Evolutionary conservation across 2,888 invertebrate species (phyloP), one percentile per base, ranked within the genome.

Genomic region (Amblyjoppa fuscipennis): DNA sequence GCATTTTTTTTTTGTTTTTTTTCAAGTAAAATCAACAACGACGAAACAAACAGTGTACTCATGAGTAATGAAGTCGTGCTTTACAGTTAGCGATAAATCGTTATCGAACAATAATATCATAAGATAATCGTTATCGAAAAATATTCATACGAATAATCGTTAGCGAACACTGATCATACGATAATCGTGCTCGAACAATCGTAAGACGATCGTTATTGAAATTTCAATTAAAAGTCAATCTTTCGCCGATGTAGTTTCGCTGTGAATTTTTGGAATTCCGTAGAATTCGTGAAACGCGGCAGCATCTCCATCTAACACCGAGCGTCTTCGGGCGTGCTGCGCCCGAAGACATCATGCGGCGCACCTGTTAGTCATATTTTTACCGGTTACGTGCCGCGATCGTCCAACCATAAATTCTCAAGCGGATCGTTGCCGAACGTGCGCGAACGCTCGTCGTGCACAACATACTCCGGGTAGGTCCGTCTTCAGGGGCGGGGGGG

Each of bases 361-460:
- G 83, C 85, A 85, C 85, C 85, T 85, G 85, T 77, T 83, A 74
- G 73, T 85, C 80, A 83, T 83, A 83, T 83, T 85, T 85, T 85
- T 81, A 79, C 53, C 51, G 73, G 73, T 83, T 83, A 83, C 80
- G 66, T 61, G 81, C 49, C 64, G 16, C 66, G 83, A 81, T 85
- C 85, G 85, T 77, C 73, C 79, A 20, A 69, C 56, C 76, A 83
- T 83, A 83, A 83, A 85, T 83, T 83, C 61, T 83, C 49, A 31
- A 64, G 69, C 41, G 69, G 78, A 51, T 75, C 51, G 79, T 56
- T 45, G 80, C 41, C 45, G 71, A 79, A 76, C 76, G 85, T 80
- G 83, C 69, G 70, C 75, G 79, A 83, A 78, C 87, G 78, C 71
- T 86, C 81, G 81, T 76, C 68, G 70, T 78, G 83, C 64, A 66